Conservation (phyloP, 2,113 vertebrate species). For the Pterocles burchelli region DNA sequence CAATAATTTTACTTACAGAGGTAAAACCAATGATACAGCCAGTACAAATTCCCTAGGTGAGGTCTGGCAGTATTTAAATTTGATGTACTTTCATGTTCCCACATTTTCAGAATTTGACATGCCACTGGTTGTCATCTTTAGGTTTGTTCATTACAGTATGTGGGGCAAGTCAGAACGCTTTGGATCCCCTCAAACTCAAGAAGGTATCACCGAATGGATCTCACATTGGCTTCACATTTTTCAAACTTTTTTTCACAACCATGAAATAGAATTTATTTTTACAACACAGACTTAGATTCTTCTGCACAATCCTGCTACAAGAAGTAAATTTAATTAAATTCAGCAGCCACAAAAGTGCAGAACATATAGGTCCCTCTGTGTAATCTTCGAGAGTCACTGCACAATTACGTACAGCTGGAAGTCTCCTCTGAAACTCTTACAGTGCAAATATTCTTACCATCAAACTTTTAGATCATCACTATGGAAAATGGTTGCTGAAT, state of each 20-base stretch:
- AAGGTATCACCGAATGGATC: neutral
- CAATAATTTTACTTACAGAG: neutral
- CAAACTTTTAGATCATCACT: neutral
- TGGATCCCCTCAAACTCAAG: neutral
- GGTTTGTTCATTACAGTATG: neutral
- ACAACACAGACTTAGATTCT: conserved; percentile 4
- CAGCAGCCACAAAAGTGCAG: conserved; percentile 52
- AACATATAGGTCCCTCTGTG: neutral
- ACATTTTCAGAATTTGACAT: neutral
- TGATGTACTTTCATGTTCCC: neutral
- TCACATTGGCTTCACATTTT: conserved; percentile 22
- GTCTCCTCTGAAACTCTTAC: neutral
- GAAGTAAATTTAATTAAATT: conserved; percentile 4
- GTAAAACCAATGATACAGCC: neutral
- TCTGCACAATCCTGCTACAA: conserved; percentile 22
- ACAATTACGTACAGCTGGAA: neutral
- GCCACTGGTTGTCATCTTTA: conserved; percentile 55
- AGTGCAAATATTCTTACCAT: conserved; percentile 9
- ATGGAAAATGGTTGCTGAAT: conserved; percentile 43
- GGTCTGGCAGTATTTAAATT: neutral
- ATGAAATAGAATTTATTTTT: conserved; percentile 3
- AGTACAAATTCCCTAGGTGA: neutral
- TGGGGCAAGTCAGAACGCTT: neutral
- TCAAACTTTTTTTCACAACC: conserved; percentile 19
- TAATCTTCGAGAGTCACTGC: neutral